Percentiles rank a stretch among this genome's conserved stretches.
phyloP scores from a whole-genome alignment of 1,140 invertebrate species.

The Pachypsylla venusta region DNA sequence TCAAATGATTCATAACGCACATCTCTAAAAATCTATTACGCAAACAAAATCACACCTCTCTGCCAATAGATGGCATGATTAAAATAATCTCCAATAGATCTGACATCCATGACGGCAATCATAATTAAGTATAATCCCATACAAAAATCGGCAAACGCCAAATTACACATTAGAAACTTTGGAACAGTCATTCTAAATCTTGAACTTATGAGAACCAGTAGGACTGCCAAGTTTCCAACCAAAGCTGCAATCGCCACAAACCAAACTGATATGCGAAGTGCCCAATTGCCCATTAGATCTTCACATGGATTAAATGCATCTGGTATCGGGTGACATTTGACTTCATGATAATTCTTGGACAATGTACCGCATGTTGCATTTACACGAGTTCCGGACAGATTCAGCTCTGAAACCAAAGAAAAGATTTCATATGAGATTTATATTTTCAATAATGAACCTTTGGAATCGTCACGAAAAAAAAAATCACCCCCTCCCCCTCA shows the following conservation, averaged over 20 bases:
- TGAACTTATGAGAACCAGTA: conserved; percentile 35
- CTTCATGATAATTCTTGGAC: conserved; percentile 17
- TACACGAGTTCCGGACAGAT: background rate
- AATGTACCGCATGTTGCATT: background rate
- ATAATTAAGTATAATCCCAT: conserved; percentile 49
- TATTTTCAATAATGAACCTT: too few relatives aligned
- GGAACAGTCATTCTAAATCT: conserved; percentile 34
- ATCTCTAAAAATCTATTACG: too few relatives aligned
- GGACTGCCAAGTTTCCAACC: conserved; percentile 39
- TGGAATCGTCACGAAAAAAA: too few relatives aligned
- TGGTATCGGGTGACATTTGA: conserved; percentile 39
- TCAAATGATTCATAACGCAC: too few relatives aligned
- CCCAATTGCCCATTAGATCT: conserved; percentile 41
- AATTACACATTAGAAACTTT: conserved; percentile 51
- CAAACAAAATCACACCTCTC: conserved; percentile 33
- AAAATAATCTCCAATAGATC: conserved; percentile 46
- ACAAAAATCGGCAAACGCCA: conserved; percentile 46
- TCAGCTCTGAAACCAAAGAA: background rate
- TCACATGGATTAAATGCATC: conserved; percentile 52
- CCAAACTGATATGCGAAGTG: conserved; percentile 38
- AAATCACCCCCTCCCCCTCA: too few relatives aligned
- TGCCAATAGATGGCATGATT: conserved; percentile 53
- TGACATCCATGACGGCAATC: conserved; percentile 43
- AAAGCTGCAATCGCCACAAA: conserved; percentile 41
- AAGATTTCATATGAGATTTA: too few relatives aligned